Evolutionary conservation across 35 echinoderm and acorn worm species (phyloP).

Genomic region (Hemicentrotus pulcherrimus): DNA sequence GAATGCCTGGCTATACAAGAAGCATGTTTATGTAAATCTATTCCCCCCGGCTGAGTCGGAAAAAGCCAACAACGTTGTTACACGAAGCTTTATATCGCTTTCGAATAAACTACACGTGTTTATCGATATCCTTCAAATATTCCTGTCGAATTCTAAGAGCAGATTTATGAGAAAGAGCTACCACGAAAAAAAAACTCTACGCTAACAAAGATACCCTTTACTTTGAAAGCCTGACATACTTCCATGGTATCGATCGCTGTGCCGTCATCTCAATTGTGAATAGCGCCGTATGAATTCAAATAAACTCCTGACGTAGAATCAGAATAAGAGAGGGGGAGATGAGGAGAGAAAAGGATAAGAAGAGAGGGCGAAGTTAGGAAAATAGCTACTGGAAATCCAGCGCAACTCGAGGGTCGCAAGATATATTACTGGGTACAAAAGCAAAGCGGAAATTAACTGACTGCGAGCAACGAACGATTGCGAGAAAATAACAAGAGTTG

Average conservation of each 20-base stretch:
- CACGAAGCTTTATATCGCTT: neutral
- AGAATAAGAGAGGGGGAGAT: neutral
- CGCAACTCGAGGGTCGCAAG: conserved; percentile 16
- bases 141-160: neutral
- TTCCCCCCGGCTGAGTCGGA: neutral
- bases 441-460: conserved; percentile 40
- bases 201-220: neutral
- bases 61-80: neutral
- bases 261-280: neutral
- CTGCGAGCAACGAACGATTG: conserved; percentile 33
- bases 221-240: neutral
- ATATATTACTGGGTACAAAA: conserved; percentile 39
- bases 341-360: neutral
- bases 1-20: neutral
- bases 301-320: neutral
- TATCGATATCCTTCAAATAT: neutral
- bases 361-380: conserved; percentile 7
- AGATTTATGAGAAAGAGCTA: neutral
- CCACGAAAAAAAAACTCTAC: neutral
- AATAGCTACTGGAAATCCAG: conserved; percentile 9
- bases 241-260: neutral
- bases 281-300: conserved; percentile 11
- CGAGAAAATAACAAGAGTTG: conserved; percentile 26
- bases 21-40: neutral
- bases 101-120: neutral